Base-by-base conservation (phyloP, 1,140 invertebrate species). In the Vanessa tameamea region DNA sequence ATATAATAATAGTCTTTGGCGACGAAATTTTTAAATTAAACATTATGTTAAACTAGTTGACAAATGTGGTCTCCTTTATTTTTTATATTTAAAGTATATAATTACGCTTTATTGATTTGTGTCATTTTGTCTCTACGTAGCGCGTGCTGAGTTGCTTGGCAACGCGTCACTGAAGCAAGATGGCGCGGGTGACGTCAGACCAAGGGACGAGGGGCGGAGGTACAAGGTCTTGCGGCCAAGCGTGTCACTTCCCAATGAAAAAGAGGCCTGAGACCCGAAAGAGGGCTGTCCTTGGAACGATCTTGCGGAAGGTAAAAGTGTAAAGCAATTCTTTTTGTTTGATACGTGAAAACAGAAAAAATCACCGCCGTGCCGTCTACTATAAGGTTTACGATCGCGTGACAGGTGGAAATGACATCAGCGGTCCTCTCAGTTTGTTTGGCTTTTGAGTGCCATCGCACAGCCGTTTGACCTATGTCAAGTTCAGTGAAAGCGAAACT, bases 211-310 rank as follows among this genome's bases (percentile, higher is more conserved):
- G 81, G 80, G 73, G 77, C 76, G 82, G 85, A 72, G 81, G 85
- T 23, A 57, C 87, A 90, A 89, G 88, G 87, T 87, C 84, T 86
- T 80, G 73, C 79, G 77, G 83, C 81, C 85, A 83, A 89, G 83
- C 87, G 87, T 87, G 88, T 89, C 89, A 89, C 87, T 90, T 91
- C 87, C 87, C 87, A 87, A 86, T 88, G 87, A 91, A 89, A 91
- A 91, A 91, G 85, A 87, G 85, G 88, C 86, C 86, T 81, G 79
- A 87, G 81, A 85, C 81, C 79, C 82, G 80, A 86, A 90, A 83
- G 82, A 87, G 81, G 78, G 78, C 77, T 84, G 90, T 89, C 89
- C 90, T 90, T 91, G 84, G 87, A 85, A 73, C 76, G 77, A 77
- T 86, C 80, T 82, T 68, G 80, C 85, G 83, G 84, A 85, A 87